Percentiles rank a stretch among this genome's conserved stretches.
Evolutionary conservation across 2,888 invertebrate species (phyloP).

Genomic region (Calameuta idolon): DNA sequence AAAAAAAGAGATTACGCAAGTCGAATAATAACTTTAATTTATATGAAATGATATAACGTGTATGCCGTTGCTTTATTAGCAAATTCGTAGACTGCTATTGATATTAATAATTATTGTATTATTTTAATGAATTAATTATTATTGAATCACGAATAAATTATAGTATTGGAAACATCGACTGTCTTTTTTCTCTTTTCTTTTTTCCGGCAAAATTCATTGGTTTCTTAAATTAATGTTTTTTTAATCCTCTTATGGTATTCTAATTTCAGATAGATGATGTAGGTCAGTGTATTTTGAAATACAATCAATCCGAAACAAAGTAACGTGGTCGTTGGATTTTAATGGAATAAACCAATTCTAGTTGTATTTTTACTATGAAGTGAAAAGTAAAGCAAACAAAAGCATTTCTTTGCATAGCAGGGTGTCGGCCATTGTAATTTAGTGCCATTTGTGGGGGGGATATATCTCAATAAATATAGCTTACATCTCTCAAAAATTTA

Average conservation of each 20-base stretch:
- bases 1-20: conserved; percentile 21
- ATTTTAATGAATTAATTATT: conserved; percentile 44
- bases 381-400: not conserved
- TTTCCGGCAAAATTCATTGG: not conserved
- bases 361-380: not conserved
- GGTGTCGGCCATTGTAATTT: not conserved
- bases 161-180: conserved; percentile 23
- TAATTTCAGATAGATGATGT: not conserved
- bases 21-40: conserved; percentile 46
- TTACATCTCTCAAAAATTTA: not conserved
- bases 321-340: not conserved
- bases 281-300: not conserved
- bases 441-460: not conserved
- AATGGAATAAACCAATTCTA: not conserved
- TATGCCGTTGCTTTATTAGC: conserved; percentile 51
- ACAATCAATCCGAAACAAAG: not conserved
- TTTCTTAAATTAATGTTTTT: not conserved
- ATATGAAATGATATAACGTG: conserved; percentile 41
- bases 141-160: conserved; percentile 53
- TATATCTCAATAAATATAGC: not conserved
- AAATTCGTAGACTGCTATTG: conserved; percentile 50
- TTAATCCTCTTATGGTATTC: not conserved
- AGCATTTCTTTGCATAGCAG: not conserved
- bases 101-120: conserved; percentile 41
- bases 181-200: not conserved